A percentile compares a stretch with the other conserved stretches of the same genome.
Evolutionary conservation across 2,888 invertebrate genomes (phyloP).

Genomic region (Cotesia congregata): DNA sequence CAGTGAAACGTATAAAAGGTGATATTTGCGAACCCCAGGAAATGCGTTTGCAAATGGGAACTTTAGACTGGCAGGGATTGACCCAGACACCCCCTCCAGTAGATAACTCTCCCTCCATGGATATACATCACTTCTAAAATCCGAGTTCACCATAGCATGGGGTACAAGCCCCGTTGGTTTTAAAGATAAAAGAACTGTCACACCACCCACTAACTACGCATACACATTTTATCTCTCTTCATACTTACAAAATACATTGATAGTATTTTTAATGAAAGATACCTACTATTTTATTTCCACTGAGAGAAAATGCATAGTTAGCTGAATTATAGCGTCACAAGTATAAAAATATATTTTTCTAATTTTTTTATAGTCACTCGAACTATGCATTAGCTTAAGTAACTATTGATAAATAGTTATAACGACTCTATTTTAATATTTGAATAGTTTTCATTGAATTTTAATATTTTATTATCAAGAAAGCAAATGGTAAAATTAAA

Average conservation of each 20-base stretch:
- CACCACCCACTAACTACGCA: conserved; percentile 14
- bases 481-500: too few relatives aligned
- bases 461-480: too few relatives aligned
- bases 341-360: too few relatives aligned
- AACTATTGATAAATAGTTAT: too few relatives aligned
- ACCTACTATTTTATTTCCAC: too few relatives aligned
- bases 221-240: not conserved
- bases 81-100: conserved; percentile 70
- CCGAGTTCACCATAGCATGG: conserved; percentile 41
- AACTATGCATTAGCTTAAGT: too few relatives aligned
- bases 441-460: too few relatives aligned
- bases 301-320: too few relatives aligned
- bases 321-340: too few relatives aligned
- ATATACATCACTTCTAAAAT: conserved; percentile 43
- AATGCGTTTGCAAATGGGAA: conserved; percentile 67
- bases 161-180: conserved; percentile 25
- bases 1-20: not conserved
- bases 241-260: not conserved
- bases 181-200: conserved; percentile 25
- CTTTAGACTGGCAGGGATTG: conserved; percentile 68
- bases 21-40: conserved; percentile 64
- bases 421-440: too few relatives aligned
- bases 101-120: conserved; percentile 58
- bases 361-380: too few relatives aligned
- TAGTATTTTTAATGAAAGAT: not conserved